These are phyloP conservation scores for Cossypha heuglini DNA, from an alignment of 2,797 vertebrate species.

Conservation along the genomic window DNA sequence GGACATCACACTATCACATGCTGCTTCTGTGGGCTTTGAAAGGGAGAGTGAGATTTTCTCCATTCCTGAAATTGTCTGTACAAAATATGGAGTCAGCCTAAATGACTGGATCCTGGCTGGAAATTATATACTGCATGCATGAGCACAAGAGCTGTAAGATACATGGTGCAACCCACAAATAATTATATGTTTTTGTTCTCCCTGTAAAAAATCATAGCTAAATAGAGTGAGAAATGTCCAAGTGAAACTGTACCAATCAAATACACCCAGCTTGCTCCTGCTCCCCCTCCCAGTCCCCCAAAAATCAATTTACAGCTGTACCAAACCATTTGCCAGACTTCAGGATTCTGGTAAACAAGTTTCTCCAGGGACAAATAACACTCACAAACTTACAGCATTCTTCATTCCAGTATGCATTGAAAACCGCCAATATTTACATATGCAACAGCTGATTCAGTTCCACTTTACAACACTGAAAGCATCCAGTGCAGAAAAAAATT, in stretches of 20 bases:
- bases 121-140: neutral
- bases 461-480: slow-evolving; percentile 6
- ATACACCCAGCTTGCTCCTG: neutral
- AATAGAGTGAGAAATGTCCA: neutral
- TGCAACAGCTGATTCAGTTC: slow-evolving; percentile 32
- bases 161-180: neutral
- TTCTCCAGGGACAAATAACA: slow-evolving; percentile 29
- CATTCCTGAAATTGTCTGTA: neutral
- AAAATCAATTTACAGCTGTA: slow-evolving; percentile 21
- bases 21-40: neutral
- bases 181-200: neutral
- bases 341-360: slow-evolving; percentile 20
- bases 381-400: neutral
- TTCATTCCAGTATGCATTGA: neutral
- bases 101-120: neutral
- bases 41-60: neutral
- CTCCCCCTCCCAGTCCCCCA: neutral
- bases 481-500: neutral
- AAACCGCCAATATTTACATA: slow-evolving; percentile 44
- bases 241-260: neutral
- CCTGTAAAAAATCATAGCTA: neutral
- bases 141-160: neutral
- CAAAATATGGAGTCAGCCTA: neutral
- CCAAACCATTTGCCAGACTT: slow-evolving; percentile 9
- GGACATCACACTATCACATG: neutral